Base-by-base conservation (phyloP, 2,797 vertebrate species). In the Potorous gilbertii region DNA sequence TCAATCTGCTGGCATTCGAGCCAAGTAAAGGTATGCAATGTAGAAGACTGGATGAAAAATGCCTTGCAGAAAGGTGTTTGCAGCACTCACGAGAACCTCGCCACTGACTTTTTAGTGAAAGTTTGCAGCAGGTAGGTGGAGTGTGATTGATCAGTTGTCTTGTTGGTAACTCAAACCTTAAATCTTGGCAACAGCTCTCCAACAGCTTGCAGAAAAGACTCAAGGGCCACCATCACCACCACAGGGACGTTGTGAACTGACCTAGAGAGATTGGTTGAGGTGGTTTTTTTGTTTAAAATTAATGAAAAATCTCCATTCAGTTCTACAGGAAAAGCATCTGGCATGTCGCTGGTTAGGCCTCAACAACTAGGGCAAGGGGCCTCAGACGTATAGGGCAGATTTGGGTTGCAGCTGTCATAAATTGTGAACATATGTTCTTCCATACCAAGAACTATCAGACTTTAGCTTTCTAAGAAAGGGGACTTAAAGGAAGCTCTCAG, bases 41-140 rank as follows among this genome's bases (percentile, higher is more conserved):
- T 99, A 0, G 99, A 99, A 98, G 99, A 99, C 98, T 99, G 99
- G 99, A 97, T 99, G 98, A 99, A 99, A 98, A 99, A 97, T 90
- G 97, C 97, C 5, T 98, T 99, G 96, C 99, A 99, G 98, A 99
- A 97, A 98, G 99, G 99, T 97, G 99, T 99, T 98, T 99, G 99
- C 98, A 99, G 98, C 94, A 99, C 98, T 92, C 99, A 99, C 0
- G 98, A 99, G 94, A 97, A 97, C 94, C 98, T 99, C 92, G 99
- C 99, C 98, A 99, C 97, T 96, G 98, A 98, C 50, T 99, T 99
- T 98, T 98, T 99, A 96, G 99, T 98, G 98, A 99, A 98, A 98
- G 99, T 99, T 96, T 98, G 97, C 55, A 62, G 98, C 97, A 99
- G 99, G 99, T 99, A 98, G 0, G 99, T 52, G 57, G 56, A n/a